These are phyloP conservation scores for pig (Sus scrofa) DNA, from an alignment of 2,113 vertebrate species.

Conservation along the genomic window T2T-Sscrofa CM000814.6:107589501-107590000, in stretches of 20 bases:
- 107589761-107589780: no score
- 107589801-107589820: no score
- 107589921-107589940: not conserved
- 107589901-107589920: not conserved
- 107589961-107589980: not conserved
- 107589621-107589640: not conserved
- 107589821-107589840: no score
- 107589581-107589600: not conserved
- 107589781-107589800: no score
- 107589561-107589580: not conserved
- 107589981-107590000: no score
- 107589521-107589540: not conserved
- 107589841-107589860: not conserved
- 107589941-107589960: not conserved
- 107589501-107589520: not conserved
- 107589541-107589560: not conserved
- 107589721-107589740: no score
- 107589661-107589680: not conserved
- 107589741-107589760: no score
- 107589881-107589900: not conserved
- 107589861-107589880: not conserved
- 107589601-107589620: not conserved
- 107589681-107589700: no score
- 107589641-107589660: not conserved
- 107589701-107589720: no score